phyloP scores from a whole-genome alignment of 2,797 vertebrate genomes.

The Dryobates pubescens region DNA sequence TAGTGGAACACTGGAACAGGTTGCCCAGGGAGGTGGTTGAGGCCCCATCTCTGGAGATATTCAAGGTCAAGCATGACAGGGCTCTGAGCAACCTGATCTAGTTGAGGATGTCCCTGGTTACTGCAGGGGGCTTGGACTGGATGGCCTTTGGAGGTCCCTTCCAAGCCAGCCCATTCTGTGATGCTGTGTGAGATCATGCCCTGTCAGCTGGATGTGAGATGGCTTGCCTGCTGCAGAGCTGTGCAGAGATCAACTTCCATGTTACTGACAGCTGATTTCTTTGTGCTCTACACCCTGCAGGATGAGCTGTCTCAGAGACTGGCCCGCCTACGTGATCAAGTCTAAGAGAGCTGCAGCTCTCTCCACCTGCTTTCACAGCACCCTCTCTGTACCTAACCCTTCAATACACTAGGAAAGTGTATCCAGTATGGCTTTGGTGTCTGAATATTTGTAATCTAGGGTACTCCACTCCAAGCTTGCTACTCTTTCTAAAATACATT shows the following conservation, averaged over 20 bases:
- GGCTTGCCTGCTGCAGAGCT: not conserved
- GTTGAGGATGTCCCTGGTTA: too few species aligned
- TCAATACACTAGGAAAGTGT: not conserved
- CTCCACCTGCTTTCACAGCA: conserved; percentile 14
- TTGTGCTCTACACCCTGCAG: conserved; percentile 57
- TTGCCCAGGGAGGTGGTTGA: too few species aligned
- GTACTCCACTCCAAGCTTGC: conserved; percentile 41
- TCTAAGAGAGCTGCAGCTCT: conserved; percentile 40
- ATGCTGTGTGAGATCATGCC: not conserved
- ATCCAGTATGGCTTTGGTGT: conserved; percentile 14
- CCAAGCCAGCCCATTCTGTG: too few species aligned
- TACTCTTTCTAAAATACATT: conserved; percentile 55
- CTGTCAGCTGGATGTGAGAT: rapidly evolving
- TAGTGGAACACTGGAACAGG: too few species aligned
- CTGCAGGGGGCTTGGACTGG: too few species aligned
- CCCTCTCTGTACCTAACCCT: conserved; percentile 35
- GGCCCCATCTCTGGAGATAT: too few species aligned
- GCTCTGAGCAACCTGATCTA: too few species aligned
- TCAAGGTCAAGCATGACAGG: too few species aligned
- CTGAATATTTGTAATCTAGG: conserved; percentile 31
- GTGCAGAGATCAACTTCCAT: not conserved
- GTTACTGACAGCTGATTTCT: not conserved
- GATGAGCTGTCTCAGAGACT: conserved; percentile 80
- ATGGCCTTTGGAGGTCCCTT: too few species aligned
- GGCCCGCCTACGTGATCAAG: conserved; percentile 79